Evolutionary conservation across 2,888 invertebrate species (phyloP).

Genomic region (Nemurella pictetii): DNA sequence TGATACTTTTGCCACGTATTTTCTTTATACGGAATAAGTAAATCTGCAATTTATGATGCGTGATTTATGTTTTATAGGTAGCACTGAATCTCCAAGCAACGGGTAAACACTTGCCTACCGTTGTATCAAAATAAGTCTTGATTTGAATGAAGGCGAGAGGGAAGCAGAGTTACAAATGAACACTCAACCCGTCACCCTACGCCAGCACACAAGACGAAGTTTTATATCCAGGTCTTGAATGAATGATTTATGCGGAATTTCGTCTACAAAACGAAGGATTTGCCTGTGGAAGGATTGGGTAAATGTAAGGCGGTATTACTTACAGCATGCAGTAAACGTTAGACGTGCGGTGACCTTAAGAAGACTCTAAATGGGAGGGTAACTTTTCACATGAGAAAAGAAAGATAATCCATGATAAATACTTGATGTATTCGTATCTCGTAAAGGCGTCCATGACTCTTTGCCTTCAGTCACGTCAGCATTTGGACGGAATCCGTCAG

Average conservation of each 20-base stretch:
- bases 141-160: neutral
- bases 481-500: neutral
- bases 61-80: neutral
- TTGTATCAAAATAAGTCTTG: neutral
- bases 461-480: neutral
- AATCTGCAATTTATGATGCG: neutral
- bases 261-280: conserved; percentile 14
- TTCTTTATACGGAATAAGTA: neutral
- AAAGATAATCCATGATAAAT: conserved; percentile 8
- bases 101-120: neutral
- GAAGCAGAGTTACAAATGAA: conserved; percentile 12
- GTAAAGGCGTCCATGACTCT: neutral
- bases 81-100: neutral
- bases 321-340: conserved; percentile 6
- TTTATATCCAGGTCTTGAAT: conserved; percentile 14
- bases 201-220: neutral
- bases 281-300: conserved; percentile 2
- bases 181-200: conserved; percentile 10
- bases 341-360: neutral
- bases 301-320: neutral
- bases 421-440: neutral
- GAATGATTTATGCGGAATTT: conserved; percentile 22
- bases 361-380: neutral
- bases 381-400: conserved; percentile 11
- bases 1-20: neutral